A percentile compares a stretch with the other conserved stretches of the same genome.
These are phyloP conservation scores for Drosophila saltans DNA, from an alignment of 1,140 invertebrate species.

Conservation along the genomic window DNA sequence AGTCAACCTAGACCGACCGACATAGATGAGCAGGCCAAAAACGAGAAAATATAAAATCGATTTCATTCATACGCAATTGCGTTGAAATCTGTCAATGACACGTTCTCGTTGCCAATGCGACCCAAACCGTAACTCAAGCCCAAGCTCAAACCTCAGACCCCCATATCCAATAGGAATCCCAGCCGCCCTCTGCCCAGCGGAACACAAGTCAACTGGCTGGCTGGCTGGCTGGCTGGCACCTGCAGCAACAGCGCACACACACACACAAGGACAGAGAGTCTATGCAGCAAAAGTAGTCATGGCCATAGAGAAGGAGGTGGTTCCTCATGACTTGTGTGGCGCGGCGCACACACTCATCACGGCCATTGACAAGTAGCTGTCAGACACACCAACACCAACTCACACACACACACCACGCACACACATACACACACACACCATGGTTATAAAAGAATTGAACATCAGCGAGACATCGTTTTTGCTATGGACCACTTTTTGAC, in stretches of 20 bases:
- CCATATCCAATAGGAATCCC: slow-evolving; percentile 7
- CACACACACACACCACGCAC: neutral
- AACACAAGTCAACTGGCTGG: slow-evolving; percentile 27
- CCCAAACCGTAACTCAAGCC: slow-evolving; percentile 20
- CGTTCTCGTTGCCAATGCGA: slow-evolving; percentile 46
- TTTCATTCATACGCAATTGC: slow-evolving; percentile 78
- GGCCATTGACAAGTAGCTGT: slow-evolving; percentile 78
- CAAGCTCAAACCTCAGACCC: slow-evolving; percentile 9
- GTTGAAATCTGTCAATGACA: slow-evolving; percentile 79
- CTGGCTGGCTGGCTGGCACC: too few species aligned
- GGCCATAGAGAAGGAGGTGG: neutral
- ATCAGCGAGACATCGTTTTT: slow-evolving; percentile 26
- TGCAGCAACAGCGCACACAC: neutral
- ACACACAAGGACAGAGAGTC: neutral
- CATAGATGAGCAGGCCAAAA: slow-evolving; percentile 14
- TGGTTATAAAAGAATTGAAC: slow-evolving; percentile 35
- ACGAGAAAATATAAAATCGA: slow-evolving; percentile 53
- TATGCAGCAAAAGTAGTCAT: neutral
- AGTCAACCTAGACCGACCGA: slow-evolving; percentile 38
- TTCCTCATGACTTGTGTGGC: slow-evolving; percentile 6
- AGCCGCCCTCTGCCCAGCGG: slow-evolving; percentile 8
- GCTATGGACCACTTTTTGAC: slow-evolving; percentile 60
- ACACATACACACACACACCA: neutral
- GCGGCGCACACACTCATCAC: slow-evolving; percentile 60
- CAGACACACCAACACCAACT: slow-evolving; percentile 44